Conservation (phyloP, 2,888 invertebrate species). For the Chloroclystis v-ata region DNA sequence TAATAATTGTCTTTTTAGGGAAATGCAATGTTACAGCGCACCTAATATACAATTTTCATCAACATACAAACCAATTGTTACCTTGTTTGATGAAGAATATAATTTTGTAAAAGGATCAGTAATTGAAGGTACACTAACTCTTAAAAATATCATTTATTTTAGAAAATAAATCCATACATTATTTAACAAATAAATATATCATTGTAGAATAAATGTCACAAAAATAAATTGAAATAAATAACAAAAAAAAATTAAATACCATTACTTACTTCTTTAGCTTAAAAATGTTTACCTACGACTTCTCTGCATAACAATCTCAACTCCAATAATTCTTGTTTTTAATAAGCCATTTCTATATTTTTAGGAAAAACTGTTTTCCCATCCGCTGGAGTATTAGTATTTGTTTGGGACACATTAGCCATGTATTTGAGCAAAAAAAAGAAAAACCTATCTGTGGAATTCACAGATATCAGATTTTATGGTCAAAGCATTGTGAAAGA, state of each 20-base stretch:
- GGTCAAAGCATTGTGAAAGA: conserved; percentile 78
- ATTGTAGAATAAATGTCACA: too few relatives aligned
- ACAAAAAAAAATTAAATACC: too few relatives aligned
- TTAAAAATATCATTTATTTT: too few relatives aligned
- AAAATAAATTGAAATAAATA: too few relatives aligned
- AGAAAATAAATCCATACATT: too few relatives aligned
- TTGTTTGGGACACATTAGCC: conserved; percentile 85
- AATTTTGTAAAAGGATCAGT: conserved; percentile 44
- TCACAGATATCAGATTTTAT: conserved; percentile 78
- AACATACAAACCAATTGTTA: conserved; percentile 10
- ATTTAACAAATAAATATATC: too few relatives aligned
- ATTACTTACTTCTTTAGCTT: too few relatives aligned
- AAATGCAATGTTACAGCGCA: neutral
- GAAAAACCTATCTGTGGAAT: conserved; percentile 83
- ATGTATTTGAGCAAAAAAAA: conserved; percentile 72
- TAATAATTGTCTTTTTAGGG: conserved; percentile 5
- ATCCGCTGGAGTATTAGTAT: conserved; percentile 84
- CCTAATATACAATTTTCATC: conserved; percentile 8
- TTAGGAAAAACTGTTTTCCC: conserved; percentile 83
- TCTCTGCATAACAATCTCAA: too few relatives aligned
- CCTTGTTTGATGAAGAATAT: conserved; percentile 43
- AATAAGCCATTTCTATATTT: too few relatives aligned
- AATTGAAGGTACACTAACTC: conserved; percentile 48
- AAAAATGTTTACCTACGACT: too few relatives aligned
- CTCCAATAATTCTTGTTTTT: too few relatives aligned